Conservation (phyloP, 2,113 vertebrate genomes). For the Oreotrochilus melanogaster region DNA sequence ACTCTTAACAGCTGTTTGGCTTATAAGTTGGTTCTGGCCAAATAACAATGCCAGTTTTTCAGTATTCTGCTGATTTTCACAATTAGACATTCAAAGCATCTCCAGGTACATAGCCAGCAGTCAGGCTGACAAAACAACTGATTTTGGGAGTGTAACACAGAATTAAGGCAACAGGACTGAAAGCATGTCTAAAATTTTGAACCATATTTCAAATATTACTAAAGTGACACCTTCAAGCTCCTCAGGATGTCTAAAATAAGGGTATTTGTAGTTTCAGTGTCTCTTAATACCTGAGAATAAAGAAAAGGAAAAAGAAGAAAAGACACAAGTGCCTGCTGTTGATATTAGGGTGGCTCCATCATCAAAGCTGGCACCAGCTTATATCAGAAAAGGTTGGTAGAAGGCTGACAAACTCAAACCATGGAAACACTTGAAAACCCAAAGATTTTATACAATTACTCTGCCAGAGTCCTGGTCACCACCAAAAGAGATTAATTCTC, state of each 20-base stretch:
- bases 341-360: neutral
- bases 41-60: constrained; percentile 16
- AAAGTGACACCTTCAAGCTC: neutral
- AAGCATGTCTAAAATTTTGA: neutral
- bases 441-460: neutral
- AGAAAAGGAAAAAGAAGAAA: neutral
- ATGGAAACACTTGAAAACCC: neutral
- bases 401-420: neutral
- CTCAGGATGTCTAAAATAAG: neutral
- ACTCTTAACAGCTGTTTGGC: neutral
- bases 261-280: neutral
- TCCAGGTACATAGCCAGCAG: neutral
- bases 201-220: neutral
- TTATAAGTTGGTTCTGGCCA: constrained; percentile 8
- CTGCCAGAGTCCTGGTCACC: neutral
- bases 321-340: neutral
- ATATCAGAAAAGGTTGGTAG: neutral
- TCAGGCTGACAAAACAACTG: constrained; percentile 11
- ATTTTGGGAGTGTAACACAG: neutral
- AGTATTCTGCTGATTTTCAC: constrained; percentile 39
- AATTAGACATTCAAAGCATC: constrained; percentile 30
- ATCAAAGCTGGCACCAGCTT: neutral
- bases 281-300: neutral
- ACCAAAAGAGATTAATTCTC: neutral
- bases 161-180: constrained; percentile 30